phyloP scores from a whole-genome alignment of 2,797 vertebrate genomes.

The Tenualosa thibaudeaui region DNA sequence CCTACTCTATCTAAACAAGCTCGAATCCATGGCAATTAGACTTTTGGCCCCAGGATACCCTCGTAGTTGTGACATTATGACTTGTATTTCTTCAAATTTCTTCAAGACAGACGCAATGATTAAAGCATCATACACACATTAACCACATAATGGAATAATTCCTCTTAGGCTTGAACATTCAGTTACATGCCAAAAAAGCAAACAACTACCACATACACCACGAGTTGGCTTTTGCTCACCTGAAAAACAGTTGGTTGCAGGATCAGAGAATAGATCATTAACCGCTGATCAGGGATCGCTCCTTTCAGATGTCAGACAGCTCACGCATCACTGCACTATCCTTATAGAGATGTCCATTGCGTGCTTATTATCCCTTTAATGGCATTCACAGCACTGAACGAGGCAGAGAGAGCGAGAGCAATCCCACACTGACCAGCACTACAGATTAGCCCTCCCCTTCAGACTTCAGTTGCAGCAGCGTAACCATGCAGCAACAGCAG shows the following conservation, averaged over 20 bases:
- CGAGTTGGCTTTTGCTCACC: constrained; percentile 12
- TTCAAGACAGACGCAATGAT: too few relatives aligned
- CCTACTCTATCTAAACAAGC: too few relatives aligned
- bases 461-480: constrained; percentile 51
- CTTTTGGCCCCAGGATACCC: too few relatives aligned
- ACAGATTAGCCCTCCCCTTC: constrained; percentile 37
- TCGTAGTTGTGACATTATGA: too few relatives aligned
- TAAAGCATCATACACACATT: background rate
- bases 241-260: background rate
- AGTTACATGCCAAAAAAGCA: background rate
- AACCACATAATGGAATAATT: background rate
- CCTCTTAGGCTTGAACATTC: background rate
- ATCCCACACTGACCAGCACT: constrained; percentile 10
- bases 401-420: background rate
- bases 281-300: too few relatives aligned
- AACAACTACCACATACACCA: background rate
- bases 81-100: too few relatives aligned
- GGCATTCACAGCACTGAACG: constrained; percentile 24
- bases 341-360: background rate
- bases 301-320: background rate
- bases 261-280: too few relatives aligned
- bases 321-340: background rate
- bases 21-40: too few relatives aligned
- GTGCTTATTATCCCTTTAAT: constrained; percentile 20
- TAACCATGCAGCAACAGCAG: constrained; percentile 59